These are phyloP conservation scores for Varanus salvator DNA, from an alignment of 2,113 vertebrate species.

Conservation along the genomic window DNA sequence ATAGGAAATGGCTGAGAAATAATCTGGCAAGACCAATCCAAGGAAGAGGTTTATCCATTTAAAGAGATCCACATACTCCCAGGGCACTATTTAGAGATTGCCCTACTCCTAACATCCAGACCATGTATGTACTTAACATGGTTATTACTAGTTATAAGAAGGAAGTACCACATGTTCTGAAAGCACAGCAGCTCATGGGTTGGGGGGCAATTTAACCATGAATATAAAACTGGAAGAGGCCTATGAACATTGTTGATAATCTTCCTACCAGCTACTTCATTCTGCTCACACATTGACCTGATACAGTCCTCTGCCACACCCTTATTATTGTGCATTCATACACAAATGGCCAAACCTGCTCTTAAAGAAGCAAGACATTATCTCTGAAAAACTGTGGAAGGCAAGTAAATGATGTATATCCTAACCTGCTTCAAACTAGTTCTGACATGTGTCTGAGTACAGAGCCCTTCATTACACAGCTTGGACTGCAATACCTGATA, in stretches of 20 bases:
- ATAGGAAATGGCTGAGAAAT: neutral
- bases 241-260: neutral
- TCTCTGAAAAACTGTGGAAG: neutral
- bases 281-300: neutral
- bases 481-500: too few relatives aligned
- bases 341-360: neutral
- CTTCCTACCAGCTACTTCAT: neutral
- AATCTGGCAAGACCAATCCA: neutral
- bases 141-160: neutral
- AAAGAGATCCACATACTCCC: neutral
- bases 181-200: neutral
- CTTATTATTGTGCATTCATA: neutral
- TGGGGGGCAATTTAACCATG: neutral
- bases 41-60: neutral
- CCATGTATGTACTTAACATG: neutral
- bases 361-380: neutral
- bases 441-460: neutral
- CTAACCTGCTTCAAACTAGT: neutral
- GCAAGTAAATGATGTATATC: neutral
- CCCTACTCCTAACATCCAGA: neutral
- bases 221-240: neutral
- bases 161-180: neutral
- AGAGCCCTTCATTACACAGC: neutral
- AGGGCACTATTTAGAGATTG: neutral
- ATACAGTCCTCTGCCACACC: neutral